A percentile compares a stretch with the other conserved stretches of the same genome.
These are phyloP conservation scores for Acrobasis repandana DNA, from an alignment of 2,888 invertebrate genomes.

Conservation along the genomic window DNA sequence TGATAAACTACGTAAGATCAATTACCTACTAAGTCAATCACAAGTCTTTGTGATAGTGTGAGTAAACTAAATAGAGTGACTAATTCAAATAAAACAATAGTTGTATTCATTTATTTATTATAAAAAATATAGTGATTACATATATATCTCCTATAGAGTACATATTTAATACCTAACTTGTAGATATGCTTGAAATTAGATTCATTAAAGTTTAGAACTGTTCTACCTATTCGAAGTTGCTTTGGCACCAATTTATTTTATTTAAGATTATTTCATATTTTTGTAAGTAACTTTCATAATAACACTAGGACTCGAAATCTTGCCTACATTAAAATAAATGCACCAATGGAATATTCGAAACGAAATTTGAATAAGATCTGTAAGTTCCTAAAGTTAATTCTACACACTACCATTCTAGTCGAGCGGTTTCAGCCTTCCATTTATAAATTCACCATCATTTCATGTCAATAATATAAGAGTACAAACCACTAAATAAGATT, in stretches of 20 bases:
- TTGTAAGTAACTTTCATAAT: slow-evolving; percentile 19
- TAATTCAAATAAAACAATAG: slow-evolving; percentile 26
- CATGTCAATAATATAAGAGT: neutral
- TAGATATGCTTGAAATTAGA: slow-evolving; percentile 29
- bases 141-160: slow-evolving; percentile 32
- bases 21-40: too few relatives aligned
- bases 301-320: slow-evolving; percentile 7
- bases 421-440: slow-evolving; percentile 32
- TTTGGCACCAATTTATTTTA: slow-evolving; percentile 68
- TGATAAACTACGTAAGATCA: too few relatives aligned
- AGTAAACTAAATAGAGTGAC: too few relatives aligned
- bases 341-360: slow-evolving; percentile 52
- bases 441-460: slow-evolving; percentile 8
- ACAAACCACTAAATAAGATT: slow-evolving; percentile 20
- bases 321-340: slow-evolving; percentile 51
- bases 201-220: slow-evolving; percentile 27
- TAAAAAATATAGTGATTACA: slow-evolving; percentile 59
- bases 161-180: slow-evolving; percentile 26
- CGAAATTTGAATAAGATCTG: slow-evolving; percentile 39
- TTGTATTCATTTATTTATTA: slow-evolving; percentile 43
- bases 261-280: slow-evolving; percentile 30
- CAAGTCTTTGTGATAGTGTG: too few relatives aligned
- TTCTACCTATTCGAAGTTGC: slow-evolving; percentile 38
- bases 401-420: slow-evolving; percentile 45
- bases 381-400: slow-evolving; percentile 39